Percentiles rank a stretch among this genome's conserved stretches.
Conservation (phyloP, 2,888 invertebrate species). For the Erebia epiphron region DNA sequence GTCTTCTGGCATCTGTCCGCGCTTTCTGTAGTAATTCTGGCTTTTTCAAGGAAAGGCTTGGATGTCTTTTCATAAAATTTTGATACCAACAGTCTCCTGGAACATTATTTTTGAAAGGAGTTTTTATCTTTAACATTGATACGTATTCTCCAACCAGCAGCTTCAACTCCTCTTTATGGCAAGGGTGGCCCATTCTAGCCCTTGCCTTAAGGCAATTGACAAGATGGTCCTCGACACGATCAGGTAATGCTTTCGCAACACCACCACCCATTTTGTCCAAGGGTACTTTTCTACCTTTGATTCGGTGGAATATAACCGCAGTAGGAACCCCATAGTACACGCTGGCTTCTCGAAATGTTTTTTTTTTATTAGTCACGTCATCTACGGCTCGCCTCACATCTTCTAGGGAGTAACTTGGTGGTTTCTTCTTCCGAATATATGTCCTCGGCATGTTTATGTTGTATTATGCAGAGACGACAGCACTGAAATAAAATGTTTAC, state of each 20-base stretch:
- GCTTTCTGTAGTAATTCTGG: background rate
- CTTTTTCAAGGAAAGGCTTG: conserved; percentile 2
- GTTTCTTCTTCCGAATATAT: no score
- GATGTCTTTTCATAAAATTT: conserved; percentile 4
- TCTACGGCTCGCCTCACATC: conserved; percentile 4
- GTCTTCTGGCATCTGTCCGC: conserved; percentile 1
- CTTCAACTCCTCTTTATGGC: conserved; percentile 2
- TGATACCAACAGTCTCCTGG: conserved; percentile 2
- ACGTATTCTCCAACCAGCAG: background rate
- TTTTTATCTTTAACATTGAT: conserved; percentile 2
- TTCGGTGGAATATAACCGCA: background rate
- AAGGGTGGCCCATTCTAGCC: conserved; percentile 4
- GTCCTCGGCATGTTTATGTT: no score
- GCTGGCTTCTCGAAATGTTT: conserved; percentile 2
- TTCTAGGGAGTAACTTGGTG: no score
- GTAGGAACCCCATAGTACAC: conserved; percentile 2
- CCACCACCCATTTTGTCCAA: conserved; percentile 4
- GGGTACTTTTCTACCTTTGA: conserved; percentile 2
- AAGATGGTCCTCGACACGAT: conserved; percentile 4
- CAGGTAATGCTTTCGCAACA: conserved; percentile 2
- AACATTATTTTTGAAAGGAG: conserved; percentile 4
- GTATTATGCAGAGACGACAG: no score
- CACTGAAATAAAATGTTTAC: no score
- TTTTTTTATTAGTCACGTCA: conserved; percentile 4
- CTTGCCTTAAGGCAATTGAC: conserved; percentile 4